Conservation (phyloP, 2,888 invertebrate genomes). For the Diachrysia chrysitis region DNA sequence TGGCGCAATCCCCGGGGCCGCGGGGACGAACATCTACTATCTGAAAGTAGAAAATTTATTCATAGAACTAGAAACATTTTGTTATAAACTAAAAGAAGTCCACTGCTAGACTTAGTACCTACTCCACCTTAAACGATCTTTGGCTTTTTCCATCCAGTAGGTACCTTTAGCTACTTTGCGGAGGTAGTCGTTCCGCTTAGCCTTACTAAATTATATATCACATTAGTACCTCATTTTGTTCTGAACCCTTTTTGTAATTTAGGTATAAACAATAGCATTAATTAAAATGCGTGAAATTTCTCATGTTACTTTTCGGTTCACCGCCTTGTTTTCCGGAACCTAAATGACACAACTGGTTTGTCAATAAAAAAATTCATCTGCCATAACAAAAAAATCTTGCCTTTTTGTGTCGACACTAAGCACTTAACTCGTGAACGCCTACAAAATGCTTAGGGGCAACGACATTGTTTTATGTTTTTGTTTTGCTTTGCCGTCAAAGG, state of each 20-base stretch:
- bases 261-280: background rate
- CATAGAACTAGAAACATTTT: too few relatives aligned
- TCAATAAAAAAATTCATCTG: background rate
- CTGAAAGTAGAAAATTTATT: slow-evolving; percentile 61
- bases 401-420: background rate
- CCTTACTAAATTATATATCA: too few relatives aligned
- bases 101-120: too few relatives aligned
- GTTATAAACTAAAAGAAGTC: too few relatives aligned
- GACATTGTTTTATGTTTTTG: background rate
- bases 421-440: slow-evolving; percentile 1
- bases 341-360: background rate
- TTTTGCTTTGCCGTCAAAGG: slow-evolving; percentile 1
- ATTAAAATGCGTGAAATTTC: background rate
- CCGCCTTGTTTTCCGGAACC: background rate
- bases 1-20: slow-evolving; percentile 82
- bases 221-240: too few relatives aligned
- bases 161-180: too few relatives aligned
- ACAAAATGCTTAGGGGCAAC: background rate
- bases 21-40: slow-evolving; percentile 89
- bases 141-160: too few relatives aligned
- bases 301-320: background rate
- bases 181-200: too few relatives aligned
- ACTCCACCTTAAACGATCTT: too few relatives aligned
- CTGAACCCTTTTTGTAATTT: too few relatives aligned
- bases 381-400: background rate